A percentile compares a stretch with the other conserved stretches of the same genome.
phyloP scores from a whole-genome alignment of 2,797 vertebrate species.

The Rallus crepitans region DNA sequence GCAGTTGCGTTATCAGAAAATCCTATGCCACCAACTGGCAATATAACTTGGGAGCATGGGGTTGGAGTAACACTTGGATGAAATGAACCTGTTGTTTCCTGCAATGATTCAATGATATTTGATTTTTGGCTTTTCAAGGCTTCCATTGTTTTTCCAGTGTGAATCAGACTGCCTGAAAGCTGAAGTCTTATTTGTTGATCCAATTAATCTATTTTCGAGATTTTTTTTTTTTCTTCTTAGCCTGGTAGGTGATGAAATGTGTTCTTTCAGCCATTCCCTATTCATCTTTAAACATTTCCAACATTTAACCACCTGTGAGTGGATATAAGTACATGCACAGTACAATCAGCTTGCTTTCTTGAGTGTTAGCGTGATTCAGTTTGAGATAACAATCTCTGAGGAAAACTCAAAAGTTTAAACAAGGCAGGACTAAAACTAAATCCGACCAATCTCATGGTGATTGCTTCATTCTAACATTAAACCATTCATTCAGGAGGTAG shows the following conservation, averaged over 20 bases:
- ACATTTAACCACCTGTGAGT: background rate
- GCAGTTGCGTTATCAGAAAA: background rate
- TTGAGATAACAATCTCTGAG: background rate
- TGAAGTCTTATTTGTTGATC: background rate
- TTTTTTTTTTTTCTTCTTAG: background rate
- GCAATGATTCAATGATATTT: too few species aligned
- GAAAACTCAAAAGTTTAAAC: background rate
- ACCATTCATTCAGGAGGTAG: background rate
- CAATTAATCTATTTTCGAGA: background rate
- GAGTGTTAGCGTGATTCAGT: background rate
- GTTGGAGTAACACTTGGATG: background rate
- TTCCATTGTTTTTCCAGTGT: background rate
- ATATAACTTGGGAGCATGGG: background rate
- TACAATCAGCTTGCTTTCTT: background rate
- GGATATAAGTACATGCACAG: background rate
- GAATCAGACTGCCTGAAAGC: background rate
- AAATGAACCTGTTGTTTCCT: background rate
- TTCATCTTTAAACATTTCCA: background rate
- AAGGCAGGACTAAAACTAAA: background rate
- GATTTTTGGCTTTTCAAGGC: too few species aligned
- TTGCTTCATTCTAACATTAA: background rate
- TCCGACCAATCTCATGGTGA: background rate
- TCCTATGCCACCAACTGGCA: background rate
- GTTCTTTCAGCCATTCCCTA: background rate
- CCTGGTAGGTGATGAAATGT: background rate